Base-by-base conservation (phyloP, 2,797 vertebrate species). In the Meriones psammophilus region DNA sequence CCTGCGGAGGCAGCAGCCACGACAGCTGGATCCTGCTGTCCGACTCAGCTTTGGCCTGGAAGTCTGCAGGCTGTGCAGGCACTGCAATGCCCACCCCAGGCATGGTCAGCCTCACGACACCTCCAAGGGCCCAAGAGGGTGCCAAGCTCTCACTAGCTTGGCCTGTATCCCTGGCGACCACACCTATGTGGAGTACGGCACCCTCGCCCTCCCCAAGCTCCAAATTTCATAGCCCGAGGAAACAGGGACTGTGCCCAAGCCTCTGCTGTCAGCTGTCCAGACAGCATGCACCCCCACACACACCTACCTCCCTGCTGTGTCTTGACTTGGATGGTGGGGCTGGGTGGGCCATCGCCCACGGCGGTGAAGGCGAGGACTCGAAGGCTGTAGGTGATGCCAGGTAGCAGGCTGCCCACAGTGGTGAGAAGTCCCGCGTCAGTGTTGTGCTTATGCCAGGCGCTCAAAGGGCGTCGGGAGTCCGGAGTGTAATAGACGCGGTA, bases 301-400 rank as follows among this genome's bases (percentile, higher is more conserved):
- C 50, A 97, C 99, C 90, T 98, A 99, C 99, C 99, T 98, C 99
- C 99, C 96, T 99, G 99, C 98, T 99, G 99, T 0, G 99, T 99
- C 98, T 99, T 99, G 98, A 99, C 99, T 98, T 99, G 99, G 97
- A 99, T 99, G 96, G 99, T 97, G 79, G 99, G 99, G 0, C 99
- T 99, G 6, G 99, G 99, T 0, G 99, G 99, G 0, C 99, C 99
- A 0, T 99, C 99, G 0, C 99, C 99, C 95, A 99, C 99, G 0
- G 99, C 99, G 0, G 99, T 99, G 97, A 99, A 99, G 89, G 99
- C 99, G 93, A 99, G 98, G 68, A 99, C 99, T 0, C 99, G 99
- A 85, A 99, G 98, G 97, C 99, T 99, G 97, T 99, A 99, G 9
- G 99, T 99, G 98, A 99, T 99, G 54, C 99, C 99, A 0, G 99